A percentile compares a stretch with the other conserved stretches of the same genome.
Evolutionary conservation across 1,140 invertebrate genomes (phyloP).

Genomic region (Bombus pascuorum): DNA sequence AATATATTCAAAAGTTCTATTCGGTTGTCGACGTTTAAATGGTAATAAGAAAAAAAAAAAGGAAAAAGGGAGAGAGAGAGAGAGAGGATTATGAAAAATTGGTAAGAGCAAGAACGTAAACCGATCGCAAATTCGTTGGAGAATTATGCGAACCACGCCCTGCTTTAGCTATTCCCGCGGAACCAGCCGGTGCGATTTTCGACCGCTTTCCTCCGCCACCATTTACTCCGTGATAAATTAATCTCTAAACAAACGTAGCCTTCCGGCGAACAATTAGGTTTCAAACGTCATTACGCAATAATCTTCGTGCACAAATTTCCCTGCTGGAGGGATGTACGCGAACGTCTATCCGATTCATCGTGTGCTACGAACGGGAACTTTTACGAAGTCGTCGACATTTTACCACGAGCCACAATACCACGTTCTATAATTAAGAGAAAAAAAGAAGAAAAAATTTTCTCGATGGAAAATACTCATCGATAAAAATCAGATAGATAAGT

Average conservation of each 20-base stretch:
- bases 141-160: conserved; percentile 51
- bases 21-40: background rate
- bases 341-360: background rate
- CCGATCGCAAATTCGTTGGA: conserved; percentile 13
- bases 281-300: background rate
- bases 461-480: background rate
- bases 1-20: background rate
- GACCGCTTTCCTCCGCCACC: background rate
- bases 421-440: too few relatives aligned
- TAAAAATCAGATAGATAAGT: background rate
- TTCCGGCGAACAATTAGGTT: background rate
- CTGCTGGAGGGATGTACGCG: background rate
- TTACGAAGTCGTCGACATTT: background rate
- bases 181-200: conserved; percentile 24
- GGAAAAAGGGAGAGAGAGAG: background rate
- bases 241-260: background rate
- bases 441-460: background rate
- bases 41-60: too few relatives aligned
- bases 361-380: background rate
- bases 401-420: background rate
- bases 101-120: background rate
- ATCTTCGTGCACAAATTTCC: background rate
- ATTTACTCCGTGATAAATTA: conserved; percentile 27
- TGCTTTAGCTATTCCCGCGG: conserved; percentile 37
- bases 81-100: background rate